These are phyloP conservation scores for Nasua narica DNA, from an alignment of 2,797 vertebrate species.

Conservation along the genomic window DNA sequence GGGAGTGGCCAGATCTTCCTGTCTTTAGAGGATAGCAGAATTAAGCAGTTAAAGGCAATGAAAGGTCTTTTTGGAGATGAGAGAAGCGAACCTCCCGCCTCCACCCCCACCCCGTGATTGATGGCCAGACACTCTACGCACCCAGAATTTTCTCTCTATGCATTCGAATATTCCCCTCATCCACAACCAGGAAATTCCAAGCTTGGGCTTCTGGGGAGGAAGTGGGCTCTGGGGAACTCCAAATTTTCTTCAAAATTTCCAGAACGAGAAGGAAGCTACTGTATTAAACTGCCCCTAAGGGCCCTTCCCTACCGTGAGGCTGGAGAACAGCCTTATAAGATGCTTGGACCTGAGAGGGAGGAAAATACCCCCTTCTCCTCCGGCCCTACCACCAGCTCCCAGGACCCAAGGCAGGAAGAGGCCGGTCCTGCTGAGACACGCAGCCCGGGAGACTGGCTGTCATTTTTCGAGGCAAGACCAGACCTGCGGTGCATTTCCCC, in stretches of 20 bases:
- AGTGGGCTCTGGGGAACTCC: neutral
- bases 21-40: slow-evolving; percentile 39
- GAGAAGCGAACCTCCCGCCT: neutral
- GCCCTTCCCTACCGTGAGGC: neutral
- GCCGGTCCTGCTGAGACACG: slow-evolving; percentile 69
- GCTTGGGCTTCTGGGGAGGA: neutral
- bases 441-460: slow-evolving; percentile 36
- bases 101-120: neutral
- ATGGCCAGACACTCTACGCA: neutral
- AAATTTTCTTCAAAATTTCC: neutral
- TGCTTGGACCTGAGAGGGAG: neutral
- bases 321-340: neutral
- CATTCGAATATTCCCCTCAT: neutral
- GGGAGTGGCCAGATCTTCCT: neutral
- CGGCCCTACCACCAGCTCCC: neutral
- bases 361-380: neutral
- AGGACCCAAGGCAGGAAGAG: slow-evolving; percentile 24
- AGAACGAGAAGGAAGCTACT: neutral
- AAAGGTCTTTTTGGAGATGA: slow-evolving; percentile 6
- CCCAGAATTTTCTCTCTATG: neutral
- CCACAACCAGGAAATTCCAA: neutral
- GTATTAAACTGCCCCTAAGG: neutral
- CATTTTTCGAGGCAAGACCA: slow-evolving; percentile 78
- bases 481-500: slow-evolving; percentile 21
- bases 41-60: slow-evolving; percentile 18